phyloP scores from a whole-genome alignment of 2,113 vertebrate species.

The Pan paniscus region DNA sequence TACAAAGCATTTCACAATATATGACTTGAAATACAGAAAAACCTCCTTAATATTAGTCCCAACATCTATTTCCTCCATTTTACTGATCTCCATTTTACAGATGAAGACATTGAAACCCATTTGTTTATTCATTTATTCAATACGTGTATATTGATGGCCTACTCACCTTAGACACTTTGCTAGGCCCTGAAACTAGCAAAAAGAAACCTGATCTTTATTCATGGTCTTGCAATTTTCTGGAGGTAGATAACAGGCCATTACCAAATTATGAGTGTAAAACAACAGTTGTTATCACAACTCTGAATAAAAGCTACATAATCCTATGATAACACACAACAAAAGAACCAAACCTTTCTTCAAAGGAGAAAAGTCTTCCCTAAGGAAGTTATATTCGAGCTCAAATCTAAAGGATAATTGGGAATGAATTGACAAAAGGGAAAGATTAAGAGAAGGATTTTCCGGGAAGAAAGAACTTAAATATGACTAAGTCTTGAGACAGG shows the following conservation, averaged over 20 bases:
- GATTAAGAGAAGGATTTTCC: neutral
- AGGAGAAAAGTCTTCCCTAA: neutral
- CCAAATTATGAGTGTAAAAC: neutral
- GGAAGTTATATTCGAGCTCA: neutral
- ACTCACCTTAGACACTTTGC: neutral
- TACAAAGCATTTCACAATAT: neutral
- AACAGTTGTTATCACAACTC: neutral
- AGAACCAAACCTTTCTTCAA: neutral
- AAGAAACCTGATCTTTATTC: neutral
- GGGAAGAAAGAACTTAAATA: neutral
- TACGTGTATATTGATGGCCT: neutral
- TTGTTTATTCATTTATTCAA: neutral
- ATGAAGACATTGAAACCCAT: neutral
- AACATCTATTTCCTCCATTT: neutral
- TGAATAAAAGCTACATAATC: neutral
- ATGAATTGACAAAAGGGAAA: neutral
- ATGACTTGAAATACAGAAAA: neutral
- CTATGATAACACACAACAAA: neutral
- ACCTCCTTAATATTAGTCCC: neutral
- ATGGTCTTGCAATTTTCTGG: neutral
- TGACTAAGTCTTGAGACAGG: neutral
- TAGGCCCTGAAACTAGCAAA: neutral
- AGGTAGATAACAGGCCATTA: neutral
- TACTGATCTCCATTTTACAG: neutral
- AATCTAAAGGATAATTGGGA: neutral